A percentile compares a stretch with the other conserved stretches of the same genome.
Conservation (phyloP, 2,797 vertebrate species). For the Hypotaenidia okinawae region DNA sequence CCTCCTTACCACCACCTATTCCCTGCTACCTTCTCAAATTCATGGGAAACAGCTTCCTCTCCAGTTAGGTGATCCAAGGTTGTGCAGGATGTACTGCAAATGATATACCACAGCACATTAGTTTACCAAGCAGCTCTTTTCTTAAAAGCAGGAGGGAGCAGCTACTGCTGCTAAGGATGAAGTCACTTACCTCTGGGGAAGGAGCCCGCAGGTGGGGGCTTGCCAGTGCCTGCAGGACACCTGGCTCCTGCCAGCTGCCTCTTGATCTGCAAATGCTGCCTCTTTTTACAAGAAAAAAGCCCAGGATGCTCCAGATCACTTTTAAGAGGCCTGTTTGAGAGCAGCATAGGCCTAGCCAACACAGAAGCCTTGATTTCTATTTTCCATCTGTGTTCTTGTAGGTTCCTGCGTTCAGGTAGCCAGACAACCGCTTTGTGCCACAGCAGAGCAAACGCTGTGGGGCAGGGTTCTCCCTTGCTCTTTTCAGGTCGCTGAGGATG, state of each 20-base stretch:
- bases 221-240: background rate
- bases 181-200: background rate
- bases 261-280: background rate
- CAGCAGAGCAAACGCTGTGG: background rate
- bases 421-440: rapidly evolving
- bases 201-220: background rate
- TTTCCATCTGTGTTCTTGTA: background rate
- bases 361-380: background rate
- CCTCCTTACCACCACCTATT: background rate
- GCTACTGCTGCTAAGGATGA: background rate
- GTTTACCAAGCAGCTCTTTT: background rate
- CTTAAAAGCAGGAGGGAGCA: background rate
- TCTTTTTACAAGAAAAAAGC: background rate
- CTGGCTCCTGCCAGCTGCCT: background rate
- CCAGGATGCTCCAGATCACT: background rate
- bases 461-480: background rate
- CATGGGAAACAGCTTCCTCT: background rate
- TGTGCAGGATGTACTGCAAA: background rate
- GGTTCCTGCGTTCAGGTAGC: background rate
- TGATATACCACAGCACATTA: background rate
- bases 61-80: background rate
- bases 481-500: background rate
- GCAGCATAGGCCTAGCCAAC: background rate
- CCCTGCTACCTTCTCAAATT: background rate
- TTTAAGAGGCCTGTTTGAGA: background rate